phyloP scores from a whole-genome alignment of 2,797 vertebrate species.

The Pithecia hirsuta region DNA sequence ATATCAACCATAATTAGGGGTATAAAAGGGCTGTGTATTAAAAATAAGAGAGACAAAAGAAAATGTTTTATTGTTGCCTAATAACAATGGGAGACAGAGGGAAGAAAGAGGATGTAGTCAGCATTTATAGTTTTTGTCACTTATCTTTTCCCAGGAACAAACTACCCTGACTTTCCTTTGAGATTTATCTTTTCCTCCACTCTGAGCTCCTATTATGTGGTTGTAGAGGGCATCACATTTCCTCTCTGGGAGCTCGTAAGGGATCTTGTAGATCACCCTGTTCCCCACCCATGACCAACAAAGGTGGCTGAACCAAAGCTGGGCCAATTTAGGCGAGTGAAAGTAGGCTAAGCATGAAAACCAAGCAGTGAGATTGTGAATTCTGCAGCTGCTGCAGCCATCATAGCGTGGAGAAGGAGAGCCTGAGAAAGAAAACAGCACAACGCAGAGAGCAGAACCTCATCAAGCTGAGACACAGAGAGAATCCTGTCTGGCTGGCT shows the following conservation, averaged over 20 bases:
- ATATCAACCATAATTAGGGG: neutral
- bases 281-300: neutral
- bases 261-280: neutral
- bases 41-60: neutral
- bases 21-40: neutral
- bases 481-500: neutral
- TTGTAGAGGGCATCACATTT: neutral
- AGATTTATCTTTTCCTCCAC: neutral
- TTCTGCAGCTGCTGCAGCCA: too few species aligned
- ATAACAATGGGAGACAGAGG: neutral
- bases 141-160: neutral
- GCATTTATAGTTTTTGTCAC: neutral
- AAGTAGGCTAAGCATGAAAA: neutral
- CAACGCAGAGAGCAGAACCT: neutral
- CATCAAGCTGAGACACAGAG: neutral
- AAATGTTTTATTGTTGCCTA: neutral
- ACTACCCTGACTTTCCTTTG: neutral
- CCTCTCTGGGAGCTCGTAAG: neutral
- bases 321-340: neutral
- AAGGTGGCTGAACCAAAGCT: neutral
- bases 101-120: neutral
- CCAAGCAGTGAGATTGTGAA: neutral
- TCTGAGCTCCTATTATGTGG: neutral
- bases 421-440: neutral
- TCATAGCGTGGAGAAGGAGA: neutral